Percentiles rank a stretch among this genome's conserved stretches.
phyloP scores from a whole-genome alignment of 2,113 vertebrate genomes.

The Psilopsiagon aymara region DNA sequence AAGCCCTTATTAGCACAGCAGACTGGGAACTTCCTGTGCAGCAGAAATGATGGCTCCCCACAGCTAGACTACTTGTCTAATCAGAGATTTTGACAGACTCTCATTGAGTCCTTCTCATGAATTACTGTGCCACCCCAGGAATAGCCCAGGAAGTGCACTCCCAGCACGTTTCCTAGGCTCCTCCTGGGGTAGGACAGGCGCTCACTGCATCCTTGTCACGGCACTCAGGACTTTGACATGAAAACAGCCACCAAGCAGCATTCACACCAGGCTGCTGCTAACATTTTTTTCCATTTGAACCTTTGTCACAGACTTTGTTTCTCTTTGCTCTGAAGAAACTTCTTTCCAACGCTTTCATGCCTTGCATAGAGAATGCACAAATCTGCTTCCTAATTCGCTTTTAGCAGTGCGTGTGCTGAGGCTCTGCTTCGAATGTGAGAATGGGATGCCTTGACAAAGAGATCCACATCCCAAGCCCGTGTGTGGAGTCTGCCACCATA shows the following conservation, averaged over 20 bases:
- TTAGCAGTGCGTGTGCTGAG: background rate
- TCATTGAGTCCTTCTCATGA: background rate
- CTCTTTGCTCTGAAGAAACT: background rate
- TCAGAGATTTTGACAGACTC: background rate
- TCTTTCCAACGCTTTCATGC: background rate
- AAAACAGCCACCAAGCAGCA: background rate
- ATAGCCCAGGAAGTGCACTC: background rate
- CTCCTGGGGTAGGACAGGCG: background rate
- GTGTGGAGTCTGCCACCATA: slow-evolving; percentile 42
- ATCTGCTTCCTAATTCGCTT: slow-evolving; percentile 9
- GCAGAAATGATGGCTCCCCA: background rate
- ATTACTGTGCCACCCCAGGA: background rate
- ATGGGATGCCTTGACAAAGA: slow-evolving; percentile 24
- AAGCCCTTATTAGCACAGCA: background rate
- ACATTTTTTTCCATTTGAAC: background rate
- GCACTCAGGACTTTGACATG: background rate
- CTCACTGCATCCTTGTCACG: background rate
- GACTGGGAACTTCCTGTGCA: rapidly evolving
- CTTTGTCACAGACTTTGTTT: background rate
- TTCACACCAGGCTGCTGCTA: background rate
- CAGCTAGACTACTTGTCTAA: background rate
- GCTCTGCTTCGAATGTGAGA: background rate
- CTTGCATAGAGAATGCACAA: slow-evolving; percentile 10
- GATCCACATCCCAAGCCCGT: background rate
- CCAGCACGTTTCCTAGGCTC: background rate